These are phyloP conservation scores for Tiliacea aurago DNA, from an alignment of 2,888 invertebrate genomes.

Conservation along the genomic window DNA sequence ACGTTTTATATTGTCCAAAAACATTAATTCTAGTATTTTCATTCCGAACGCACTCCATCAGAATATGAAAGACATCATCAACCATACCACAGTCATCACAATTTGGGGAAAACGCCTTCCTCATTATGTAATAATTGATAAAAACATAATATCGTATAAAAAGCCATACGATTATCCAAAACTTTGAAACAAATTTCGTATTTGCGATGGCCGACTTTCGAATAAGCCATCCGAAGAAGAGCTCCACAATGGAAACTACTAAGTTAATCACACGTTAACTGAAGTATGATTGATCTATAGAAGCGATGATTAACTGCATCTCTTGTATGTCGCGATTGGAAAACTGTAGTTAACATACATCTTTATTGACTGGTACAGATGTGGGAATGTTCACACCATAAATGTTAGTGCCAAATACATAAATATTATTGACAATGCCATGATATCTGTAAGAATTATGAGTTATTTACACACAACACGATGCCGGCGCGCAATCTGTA, in stretches of 20 bases:
- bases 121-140: too few species aligned
- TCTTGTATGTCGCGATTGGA: conserved; percentile 28
- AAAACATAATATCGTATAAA: background rate
- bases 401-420: conserved; percentile 24
- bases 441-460: background rate
- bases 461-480: background rate
- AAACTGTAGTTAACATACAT: conserved; percentile 41
- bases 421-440: conserved; percentile 12
- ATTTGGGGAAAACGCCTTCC: too few species aligned
- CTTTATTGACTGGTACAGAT: conserved; percentile 1
- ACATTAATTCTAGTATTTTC: too few species aligned
- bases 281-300: conserved; percentile 45
- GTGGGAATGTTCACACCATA: conserved; percentile 46
- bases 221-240: background rate
- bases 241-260: conserved; percentile 18
- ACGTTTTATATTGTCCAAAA: too few species aligned
- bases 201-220: conserved; percentile 22
- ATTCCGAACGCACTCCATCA: too few species aligned
- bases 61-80: too few species aligned
- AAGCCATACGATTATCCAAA: background rate
- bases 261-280: conserved; percentile 38
- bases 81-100: too few species aligned
- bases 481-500: too few species aligned
- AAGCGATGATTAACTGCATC: conserved; percentile 41
- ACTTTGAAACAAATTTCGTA: too few species aligned